Conservation (phyloP, 1,140 invertebrate species). For the Apocrypta bakeri region DNA sequence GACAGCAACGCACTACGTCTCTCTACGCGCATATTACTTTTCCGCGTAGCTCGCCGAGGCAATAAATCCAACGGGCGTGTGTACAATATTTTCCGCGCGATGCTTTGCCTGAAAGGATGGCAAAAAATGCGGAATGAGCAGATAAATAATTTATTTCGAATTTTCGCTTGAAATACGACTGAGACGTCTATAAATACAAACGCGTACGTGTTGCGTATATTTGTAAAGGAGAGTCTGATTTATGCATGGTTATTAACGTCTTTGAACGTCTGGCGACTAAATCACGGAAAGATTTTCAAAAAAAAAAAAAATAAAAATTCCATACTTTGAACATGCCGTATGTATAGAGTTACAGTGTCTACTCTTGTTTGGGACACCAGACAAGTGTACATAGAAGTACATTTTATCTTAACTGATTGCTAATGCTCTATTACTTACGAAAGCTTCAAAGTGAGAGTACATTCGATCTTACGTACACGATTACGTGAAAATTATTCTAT, state of each 20-base stretch:
- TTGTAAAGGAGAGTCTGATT: background rate
- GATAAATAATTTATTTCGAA: slow-evolving; percentile 34
- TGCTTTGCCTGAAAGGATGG: background rate
- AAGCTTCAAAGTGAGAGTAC: background rate
- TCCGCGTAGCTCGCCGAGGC: background rate
- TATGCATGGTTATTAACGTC: background rate
- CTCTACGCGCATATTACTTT: background rate
- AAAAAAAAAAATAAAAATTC: background rate
- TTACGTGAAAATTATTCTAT: too few species aligned
- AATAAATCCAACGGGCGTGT: slow-evolving; percentile 15
- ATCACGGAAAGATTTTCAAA: background rate
- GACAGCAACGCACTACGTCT: background rate
- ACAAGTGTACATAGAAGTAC: background rate
- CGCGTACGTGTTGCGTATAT: too few species aligned
- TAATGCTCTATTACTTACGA: background rate
- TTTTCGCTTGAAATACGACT: slow-evolving; percentile 8
- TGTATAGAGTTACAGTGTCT: background rate
- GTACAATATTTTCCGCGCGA: slow-evolving; percentile 19
- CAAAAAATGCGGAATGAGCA: slow-evolving; percentile 21
- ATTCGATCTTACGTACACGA: too few species aligned
- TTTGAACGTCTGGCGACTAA: background rate
- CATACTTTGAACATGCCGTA: background rate
- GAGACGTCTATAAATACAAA: slow-evolving; percentile 31
- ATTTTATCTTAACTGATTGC: background rate
- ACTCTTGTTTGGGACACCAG: background rate